Conservation (phyloP, 2,113 vertebrate species). For the Lonchura striata region DNA sequence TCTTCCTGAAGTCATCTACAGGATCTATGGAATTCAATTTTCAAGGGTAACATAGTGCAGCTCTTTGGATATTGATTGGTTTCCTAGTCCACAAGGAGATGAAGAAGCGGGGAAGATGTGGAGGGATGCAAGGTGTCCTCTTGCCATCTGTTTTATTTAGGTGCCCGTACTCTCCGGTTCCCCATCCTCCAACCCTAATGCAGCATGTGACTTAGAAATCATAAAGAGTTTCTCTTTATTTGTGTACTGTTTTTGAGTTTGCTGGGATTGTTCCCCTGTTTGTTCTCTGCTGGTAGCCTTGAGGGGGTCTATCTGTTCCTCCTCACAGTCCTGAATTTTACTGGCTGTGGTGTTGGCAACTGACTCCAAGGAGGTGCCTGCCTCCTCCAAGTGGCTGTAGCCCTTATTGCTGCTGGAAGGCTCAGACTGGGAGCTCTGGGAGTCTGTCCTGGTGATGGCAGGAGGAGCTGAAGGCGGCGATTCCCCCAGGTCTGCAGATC, state of each 20-base stretch:
- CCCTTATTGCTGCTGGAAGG: slow-evolving; percentile 87
- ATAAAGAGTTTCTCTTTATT: slow-evolving; percentile 85
- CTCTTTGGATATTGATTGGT: slow-evolving; percentile 76
- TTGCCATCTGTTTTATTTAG: slow-evolving; percentile 32
- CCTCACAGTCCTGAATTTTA: slow-evolving; percentile 68
- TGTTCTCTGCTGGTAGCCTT: slow-evolving; percentile 65
- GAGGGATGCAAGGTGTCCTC: slow-evolving; percentile 23
- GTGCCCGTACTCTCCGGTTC: slow-evolving; percentile 71
- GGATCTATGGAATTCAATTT: slow-evolving; percentile 43
- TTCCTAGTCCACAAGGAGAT: slow-evolving; percentile 47
- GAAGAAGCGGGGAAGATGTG: neutral
- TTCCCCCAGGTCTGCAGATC: slow-evolving; percentile 65
- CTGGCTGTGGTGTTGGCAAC: slow-evolving; percentile 67
- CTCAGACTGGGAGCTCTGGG: slow-evolving; percentile 84
- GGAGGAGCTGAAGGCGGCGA: slow-evolving; percentile 61
- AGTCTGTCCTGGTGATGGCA: slow-evolving; percentile 68
- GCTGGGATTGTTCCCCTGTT: slow-evolving; percentile 16
- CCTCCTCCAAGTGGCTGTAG: slow-evolving; percentile 88
- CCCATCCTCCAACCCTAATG: slow-evolving; percentile 62
- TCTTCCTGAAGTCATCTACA: slow-evolving; percentile 68
- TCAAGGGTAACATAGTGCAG: slow-evolving; percentile 69
- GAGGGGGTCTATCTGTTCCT: slow-evolving; percentile 22
- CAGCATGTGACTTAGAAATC: slow-evolving; percentile 78
- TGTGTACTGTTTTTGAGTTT: slow-evolving; percentile 77
- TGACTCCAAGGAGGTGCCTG: slow-evolving; percentile 85